These are phyloP conservation scores for Cerastoderma edule DNA, from an alignment of 2,888 invertebrate species.

Conservation along the genomic window DNA sequence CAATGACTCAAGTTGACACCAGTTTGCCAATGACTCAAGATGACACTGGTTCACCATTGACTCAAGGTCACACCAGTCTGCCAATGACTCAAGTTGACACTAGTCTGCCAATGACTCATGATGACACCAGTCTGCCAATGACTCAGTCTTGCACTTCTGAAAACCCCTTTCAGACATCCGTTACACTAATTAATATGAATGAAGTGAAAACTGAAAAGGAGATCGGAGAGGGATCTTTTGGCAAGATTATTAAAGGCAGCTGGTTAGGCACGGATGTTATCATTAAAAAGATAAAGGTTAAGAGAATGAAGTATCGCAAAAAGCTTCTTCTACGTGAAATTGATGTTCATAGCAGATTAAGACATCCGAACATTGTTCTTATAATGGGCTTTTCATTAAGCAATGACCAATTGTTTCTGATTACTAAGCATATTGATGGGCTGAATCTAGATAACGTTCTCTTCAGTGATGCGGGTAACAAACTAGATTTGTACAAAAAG, in stretches of 20 bases:
- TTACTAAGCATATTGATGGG: too few species aligned
- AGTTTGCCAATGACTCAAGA: not conserved
- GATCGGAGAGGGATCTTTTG: slow-evolving; percentile 40
- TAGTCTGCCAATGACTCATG: not conserved
- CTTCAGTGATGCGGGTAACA: too few species aligned
- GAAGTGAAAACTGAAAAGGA: slow-evolving; percentile 20
- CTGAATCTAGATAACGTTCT: too few species aligned
- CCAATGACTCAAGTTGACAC: not conserved
- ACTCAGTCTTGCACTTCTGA: not conserved
- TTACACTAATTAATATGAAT: not conserved
- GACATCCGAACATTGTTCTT: slow-evolving; percentile 43
- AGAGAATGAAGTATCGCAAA: slow-evolving; percentile 34
- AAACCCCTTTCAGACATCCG: not conserved
- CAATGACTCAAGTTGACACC: not conserved
- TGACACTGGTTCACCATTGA: not conserved
- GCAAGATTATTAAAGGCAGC: slow-evolving; percentile 23
- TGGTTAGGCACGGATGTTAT: slow-evolving; percentile 39
- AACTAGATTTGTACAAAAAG: too few species aligned
- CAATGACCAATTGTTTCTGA: too few species aligned
- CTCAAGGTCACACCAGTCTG: not conserved
- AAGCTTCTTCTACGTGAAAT: slow-evolving; percentile 33
- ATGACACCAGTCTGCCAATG: not conserved
- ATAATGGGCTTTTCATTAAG: slow-evolving; percentile 20
- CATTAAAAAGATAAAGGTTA: slow-evolving; percentile 29
- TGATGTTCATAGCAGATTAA: slow-evolving; percentile 21